phyloP scores from a whole-genome alignment of 1,140 invertebrate species.

The Monomorium pharaonis region DNA sequence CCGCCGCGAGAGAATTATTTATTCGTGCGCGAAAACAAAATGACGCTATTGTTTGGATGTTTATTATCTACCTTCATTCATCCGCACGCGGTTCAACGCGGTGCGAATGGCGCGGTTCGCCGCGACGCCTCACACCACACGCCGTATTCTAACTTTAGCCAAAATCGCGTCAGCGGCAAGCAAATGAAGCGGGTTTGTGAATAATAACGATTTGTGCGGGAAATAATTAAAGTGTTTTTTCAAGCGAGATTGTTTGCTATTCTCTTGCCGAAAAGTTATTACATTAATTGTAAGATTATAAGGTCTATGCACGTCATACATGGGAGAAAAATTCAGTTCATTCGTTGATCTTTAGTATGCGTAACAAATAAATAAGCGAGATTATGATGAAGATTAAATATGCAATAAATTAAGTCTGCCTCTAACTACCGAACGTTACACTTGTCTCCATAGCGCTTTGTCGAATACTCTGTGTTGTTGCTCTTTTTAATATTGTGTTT shows the following conservation, averaged over 20 bases:
- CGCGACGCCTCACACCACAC: neutral
- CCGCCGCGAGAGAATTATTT: constrained; percentile 42
- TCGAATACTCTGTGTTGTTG: too few relatives aligned
- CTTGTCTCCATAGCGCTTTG: too few relatives aligned
- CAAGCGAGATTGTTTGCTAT: constrained; percentile 27
- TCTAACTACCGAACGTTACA: too few relatives aligned
- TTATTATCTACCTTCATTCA: constrained; percentile 59
- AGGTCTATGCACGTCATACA: neutral
- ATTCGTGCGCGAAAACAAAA: constrained; percentile 53
- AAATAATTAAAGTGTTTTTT: constrained; percentile 21
- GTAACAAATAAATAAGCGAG: neutral
- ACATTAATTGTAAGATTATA: neutral
- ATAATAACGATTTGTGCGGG: constrained; percentile 16
- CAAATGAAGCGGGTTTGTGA: neutral
- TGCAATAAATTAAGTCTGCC: neutral
- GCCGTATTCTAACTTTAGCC: constrained; percentile 33
- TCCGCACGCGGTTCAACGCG: neutral
- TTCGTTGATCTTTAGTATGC: neutral
- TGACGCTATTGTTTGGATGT: constrained; percentile 58
- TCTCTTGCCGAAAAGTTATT: constrained; percentile 14
- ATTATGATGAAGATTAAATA: neutral
- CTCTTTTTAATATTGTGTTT: too few relatives aligned
- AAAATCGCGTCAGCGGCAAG: neutral
- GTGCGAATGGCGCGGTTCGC: too few relatives aligned
- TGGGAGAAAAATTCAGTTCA: neutral